Evolutionary conservation across 2,113 vertebrate species (phyloP), one percentile per base, ranked within the genome.

Genomic region (Camelus bactrianus): DNA sequence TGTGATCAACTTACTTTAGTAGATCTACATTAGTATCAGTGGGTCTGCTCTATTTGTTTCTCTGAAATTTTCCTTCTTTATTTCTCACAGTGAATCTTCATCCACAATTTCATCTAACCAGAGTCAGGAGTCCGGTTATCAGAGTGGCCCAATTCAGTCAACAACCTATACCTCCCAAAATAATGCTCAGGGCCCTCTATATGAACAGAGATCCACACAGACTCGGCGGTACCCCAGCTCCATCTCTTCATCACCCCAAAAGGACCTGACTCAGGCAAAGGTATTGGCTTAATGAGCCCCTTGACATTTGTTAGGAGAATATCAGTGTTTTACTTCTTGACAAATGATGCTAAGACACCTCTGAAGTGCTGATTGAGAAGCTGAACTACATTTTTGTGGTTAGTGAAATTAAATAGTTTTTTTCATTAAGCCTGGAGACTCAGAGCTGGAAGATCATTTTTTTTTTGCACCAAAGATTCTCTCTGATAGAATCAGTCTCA

Each of bases 161-260:
- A 98, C 99, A 98, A 98, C 98, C 1, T 99, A 98, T 98, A 99
- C 99, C 98, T 99, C 99, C 98, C 99, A 98, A 98, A 99, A 98
- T 98, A 99, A 98, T 86, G 98, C 98, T 98, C 99, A 99, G 98
- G 98, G 98, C 97, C 98, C 99, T 91, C 98, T 99, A 97, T 99
- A 99, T 0, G 99, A 99, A n/a, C 99, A 99, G 99, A 99, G 99
- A 98, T 98, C 99, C 32, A 98, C 99, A 85, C 99, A 99, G 98
- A 99, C 99, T 1, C 98, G 99, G 46, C 99, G 99, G 79, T 99
- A 99, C 98, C 99, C 99, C 54, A 99, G 99, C 83, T 98, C 98
- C 85, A 98, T 98, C 92, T 98, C 98, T 83, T 98, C 98, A 60
- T 99, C 99, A 1, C 99, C 99, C 84, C 99, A 99, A 98, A 99